phyloP scores from a whole-genome alignment of 1,140 invertebrate genomes.

The Drosophila gunungcola region DNA sequence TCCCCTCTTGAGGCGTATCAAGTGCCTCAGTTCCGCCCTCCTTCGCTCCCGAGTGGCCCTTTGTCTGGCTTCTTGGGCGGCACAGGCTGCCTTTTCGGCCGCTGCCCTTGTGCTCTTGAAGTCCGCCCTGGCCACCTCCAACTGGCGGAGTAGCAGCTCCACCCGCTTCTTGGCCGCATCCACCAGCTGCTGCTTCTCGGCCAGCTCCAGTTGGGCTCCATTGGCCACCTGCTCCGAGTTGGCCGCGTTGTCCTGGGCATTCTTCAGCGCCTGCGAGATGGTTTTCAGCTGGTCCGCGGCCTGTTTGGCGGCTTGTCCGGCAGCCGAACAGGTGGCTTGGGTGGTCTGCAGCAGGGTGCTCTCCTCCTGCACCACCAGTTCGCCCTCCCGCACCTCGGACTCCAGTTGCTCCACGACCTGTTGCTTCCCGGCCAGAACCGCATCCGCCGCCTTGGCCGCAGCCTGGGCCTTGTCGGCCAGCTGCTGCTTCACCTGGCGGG shows the following conservation, averaged over 20 bases:
- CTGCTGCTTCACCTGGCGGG: slow-evolving; percentile 88
- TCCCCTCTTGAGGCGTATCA: neutral
- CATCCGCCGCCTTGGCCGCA: slow-evolving; percentile 89
- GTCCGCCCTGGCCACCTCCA: slow-evolving; percentile 86
- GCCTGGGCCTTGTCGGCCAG: slow-evolving; percentile 88
- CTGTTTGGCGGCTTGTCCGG: slow-evolving; percentile 86
- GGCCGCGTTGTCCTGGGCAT: slow-evolving; percentile 86
- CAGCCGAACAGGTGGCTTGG: slow-evolving; percentile 87
- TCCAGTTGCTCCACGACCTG: slow-evolving; percentile 87
- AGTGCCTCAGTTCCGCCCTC: slow-evolving; percentile 24
- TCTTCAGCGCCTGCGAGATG: slow-evolving; percentile 33
- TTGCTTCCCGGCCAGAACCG: slow-evolving; percentile 87
- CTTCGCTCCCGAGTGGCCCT: slow-evolving; percentile 50
- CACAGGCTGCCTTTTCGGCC: slow-evolving; percentile 87
- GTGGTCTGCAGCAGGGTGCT: slow-evolving; percentile 86
- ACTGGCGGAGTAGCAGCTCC: slow-evolving; percentile 87
- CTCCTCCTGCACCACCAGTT: slow-evolving; percentile 88
- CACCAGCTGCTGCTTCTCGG: slow-evolving; percentile 87
- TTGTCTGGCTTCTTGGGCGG: slow-evolving; percentile 86
- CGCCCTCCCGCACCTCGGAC: slow-evolving; percentile 87
- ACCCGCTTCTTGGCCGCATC: slow-evolving; percentile 87
- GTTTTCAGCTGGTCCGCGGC: slow-evolving; percentile 85
- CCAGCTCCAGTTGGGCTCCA: slow-evolving; percentile 86
- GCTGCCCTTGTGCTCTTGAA: slow-evolving; percentile 87
- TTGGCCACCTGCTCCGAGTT: slow-evolving; percentile 87